Conservation (phyloP, 2,888 invertebrate species). For the Clepsis dumicolana region DNA sequence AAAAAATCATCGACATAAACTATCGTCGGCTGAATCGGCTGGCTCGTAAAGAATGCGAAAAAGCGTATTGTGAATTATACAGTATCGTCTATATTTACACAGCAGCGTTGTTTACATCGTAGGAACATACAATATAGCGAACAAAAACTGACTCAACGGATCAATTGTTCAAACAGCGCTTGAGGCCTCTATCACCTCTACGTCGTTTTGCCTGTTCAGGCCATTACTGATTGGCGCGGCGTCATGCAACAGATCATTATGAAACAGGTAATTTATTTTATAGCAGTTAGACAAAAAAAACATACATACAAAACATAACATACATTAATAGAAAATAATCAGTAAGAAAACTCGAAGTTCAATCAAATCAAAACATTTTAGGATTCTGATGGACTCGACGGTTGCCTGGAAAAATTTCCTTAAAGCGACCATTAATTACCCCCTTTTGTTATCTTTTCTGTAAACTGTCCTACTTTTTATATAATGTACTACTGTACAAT, state of each 20-base stretch:
- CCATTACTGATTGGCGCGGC: background rate
- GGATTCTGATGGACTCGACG: too few species aligned
- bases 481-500: background rate
- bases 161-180: slow-evolving; percentile 5
- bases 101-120: background rate
- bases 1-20: slow-evolving; percentile 2
- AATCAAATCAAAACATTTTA: too few species aligned
- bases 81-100: background rate
- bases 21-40: background rate
- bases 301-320: background rate
- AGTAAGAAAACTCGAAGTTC: too few species aligned
- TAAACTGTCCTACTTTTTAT: background rate
- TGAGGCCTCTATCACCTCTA: background rate
- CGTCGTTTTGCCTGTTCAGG: background rate
- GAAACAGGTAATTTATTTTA: too few species aligned
- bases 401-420: too few species aligned
- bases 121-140: background rate
- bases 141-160: background rate
- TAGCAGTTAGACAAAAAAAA: background rate
- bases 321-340: background rate
- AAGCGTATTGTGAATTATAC: slow-evolving; percentile 7
- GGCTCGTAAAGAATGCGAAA: slow-evolving; percentile 3
- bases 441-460: background rate
- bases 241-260: background rate
- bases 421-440: too few species aligned